phyloP scores from a whole-genome alignment of 2,797 vertebrate genomes.

The Pygocentrus nattereri region DNA sequence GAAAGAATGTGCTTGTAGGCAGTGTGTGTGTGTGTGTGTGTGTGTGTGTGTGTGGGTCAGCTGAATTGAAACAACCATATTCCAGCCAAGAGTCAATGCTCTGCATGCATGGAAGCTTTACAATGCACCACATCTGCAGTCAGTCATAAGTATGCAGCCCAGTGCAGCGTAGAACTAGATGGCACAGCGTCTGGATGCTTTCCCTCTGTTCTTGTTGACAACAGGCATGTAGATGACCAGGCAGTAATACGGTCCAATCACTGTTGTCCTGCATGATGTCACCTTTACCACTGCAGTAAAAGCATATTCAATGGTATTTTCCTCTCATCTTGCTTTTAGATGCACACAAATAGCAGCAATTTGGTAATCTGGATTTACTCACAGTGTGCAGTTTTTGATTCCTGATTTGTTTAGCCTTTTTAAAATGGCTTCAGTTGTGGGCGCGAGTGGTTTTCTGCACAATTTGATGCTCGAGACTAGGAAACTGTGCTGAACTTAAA shows the following conservation, averaged over 20 bases:
- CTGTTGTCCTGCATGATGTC: constrained; percentile 25
- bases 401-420: background rate
- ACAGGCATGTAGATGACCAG: constrained; percentile 36
- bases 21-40: no score
- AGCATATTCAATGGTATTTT: background rate
- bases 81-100: background rate
- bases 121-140: background rate
- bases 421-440: background rate
- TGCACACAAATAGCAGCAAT: constrained; percentile 15
- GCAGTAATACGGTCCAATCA: constrained; percentile 32
- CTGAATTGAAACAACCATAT: no score
- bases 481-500: background rate
- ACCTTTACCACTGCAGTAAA: constrained; percentile 41
- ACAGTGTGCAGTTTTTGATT: background rate
- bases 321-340: background rate
- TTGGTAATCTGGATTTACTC: background rate
- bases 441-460: background rate
- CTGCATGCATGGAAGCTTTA: background rate
- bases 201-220: constrained; percentile 27
- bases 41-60: no score
- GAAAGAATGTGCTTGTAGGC: no score
- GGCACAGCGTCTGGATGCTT: constrained; percentile 14
- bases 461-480: background rate
- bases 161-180: background rate
- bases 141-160: background rate